Conservation (phyloP, 1,140 invertebrate genomes). For the Drosophila asahinai region DNA sequence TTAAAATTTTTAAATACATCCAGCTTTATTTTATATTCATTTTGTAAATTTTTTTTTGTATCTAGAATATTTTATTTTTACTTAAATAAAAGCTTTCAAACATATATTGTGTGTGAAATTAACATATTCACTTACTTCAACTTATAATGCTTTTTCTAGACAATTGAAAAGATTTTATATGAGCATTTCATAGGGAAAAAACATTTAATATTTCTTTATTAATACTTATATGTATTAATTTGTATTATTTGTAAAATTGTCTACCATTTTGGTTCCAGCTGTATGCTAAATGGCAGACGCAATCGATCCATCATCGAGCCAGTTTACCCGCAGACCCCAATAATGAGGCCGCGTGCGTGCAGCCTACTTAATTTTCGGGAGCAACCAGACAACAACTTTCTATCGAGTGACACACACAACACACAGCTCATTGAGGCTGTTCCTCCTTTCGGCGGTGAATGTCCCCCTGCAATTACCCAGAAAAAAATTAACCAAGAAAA, state of each 20-base stretch:
- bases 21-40: no score
- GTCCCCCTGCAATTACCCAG: constrained; percentile 73
- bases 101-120: no score
- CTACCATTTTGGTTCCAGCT: neutral
- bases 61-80: no score
- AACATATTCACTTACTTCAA: no score
- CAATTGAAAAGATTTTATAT: no score
- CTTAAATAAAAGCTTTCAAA: no score
- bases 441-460: constrained; percentile 68
- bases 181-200: neutral
- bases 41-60: no score
- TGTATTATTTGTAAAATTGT: neutral
- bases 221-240: no score
- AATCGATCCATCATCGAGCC: constrained; percentile 40
- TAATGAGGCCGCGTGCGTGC: constrained; percentile 44
- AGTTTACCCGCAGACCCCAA: constrained; percentile 19
- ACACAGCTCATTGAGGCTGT: constrained; percentile 31
- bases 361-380: constrained; percentile 44
- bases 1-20: no score
- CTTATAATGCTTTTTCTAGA: no score
- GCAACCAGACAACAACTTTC: constrained; percentile 39
- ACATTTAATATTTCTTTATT: neutral
- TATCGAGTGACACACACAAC: constrained; percentile 45
- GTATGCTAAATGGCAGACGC: constrained; percentile 2
- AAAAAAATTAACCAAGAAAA: constrained; percentile 16